Conservation (phyloP, 1,140 invertebrate species). For the Drosophila navojoa region DNA sequence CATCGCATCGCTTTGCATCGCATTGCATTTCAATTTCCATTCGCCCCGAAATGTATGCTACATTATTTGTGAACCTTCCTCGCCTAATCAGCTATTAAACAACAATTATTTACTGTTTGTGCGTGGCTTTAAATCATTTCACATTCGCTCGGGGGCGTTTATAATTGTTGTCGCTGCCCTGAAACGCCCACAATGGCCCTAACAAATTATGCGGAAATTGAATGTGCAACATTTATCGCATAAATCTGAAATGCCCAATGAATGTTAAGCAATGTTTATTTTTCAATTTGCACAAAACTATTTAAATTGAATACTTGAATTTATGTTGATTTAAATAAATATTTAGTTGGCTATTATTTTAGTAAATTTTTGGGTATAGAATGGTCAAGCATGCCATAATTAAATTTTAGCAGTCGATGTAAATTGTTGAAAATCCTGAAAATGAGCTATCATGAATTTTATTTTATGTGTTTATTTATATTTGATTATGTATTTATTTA, state of each 20-base stretch:
- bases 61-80: constrained; percentile 28
- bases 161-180: constrained; percentile 63
- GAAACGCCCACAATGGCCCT: constrained; percentile 48
- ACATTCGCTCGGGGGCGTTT: constrained; percentile 55
- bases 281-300: no score
- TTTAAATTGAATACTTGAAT: no score
- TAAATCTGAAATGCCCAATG: constrained; percentile 16
- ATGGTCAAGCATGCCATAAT: no score
- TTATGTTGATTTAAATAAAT: no score
- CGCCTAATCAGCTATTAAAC: constrained; percentile 74
- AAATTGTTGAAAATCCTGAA: no score
- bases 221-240: constrained; percentile 41
- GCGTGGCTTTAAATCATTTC: constrained; percentile 64
- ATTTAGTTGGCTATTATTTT: no score
- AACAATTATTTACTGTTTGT: constrained; percentile 56
- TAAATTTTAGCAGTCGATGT: no score
- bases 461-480: neutral
- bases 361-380: no score
- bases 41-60: constrained; percentile 57
- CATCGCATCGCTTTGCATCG: constrained; percentile 67
- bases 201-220: constrained; percentile 61
- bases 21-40: constrained; percentile 66
- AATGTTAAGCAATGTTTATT: no score
- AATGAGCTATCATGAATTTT: no score
- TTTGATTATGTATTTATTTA: no score